Conservation (phyloP, 1,140 invertebrate species). For the Ladona fulva region DNA sequence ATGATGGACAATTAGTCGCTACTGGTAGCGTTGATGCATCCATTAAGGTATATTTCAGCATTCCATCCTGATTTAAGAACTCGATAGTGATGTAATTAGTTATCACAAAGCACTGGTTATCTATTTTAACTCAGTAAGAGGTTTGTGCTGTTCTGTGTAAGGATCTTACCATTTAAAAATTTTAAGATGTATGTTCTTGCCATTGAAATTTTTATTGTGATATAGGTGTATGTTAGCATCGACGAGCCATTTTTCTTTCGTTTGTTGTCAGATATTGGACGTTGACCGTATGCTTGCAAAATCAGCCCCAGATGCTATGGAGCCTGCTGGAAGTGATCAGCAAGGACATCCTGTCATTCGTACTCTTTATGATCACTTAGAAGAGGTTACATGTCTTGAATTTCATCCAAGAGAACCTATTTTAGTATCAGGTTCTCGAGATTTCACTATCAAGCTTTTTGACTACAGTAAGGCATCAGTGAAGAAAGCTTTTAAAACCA, state of each 20-base stretch:
- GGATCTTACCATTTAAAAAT: not conserved
- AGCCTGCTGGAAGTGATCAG: slow-evolving; percentile 61
- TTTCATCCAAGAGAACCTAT: slow-evolving; percentile 94
- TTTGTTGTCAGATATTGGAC: slow-evolving; percentile 67
- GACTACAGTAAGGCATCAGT: slow-evolving; percentile 97
- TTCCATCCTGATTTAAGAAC: too few relatives aligned
- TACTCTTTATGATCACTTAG: slow-evolving; percentile 96
- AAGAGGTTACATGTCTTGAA: slow-evolving; percentile 93
- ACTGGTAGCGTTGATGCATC: slow-evolving; percentile 97
- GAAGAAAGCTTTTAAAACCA: slow-evolving; percentile 93
- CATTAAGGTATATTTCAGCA: slow-evolving; percentile 63
- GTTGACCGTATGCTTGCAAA: slow-evolving; percentile 97
- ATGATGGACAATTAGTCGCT: slow-evolving; percentile 91
- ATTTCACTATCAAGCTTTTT: slow-evolving; percentile 92
- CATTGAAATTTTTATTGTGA: too few relatives aligned
- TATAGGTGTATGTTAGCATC: too few relatives aligned
- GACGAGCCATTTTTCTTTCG: not conserved
- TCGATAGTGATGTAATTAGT: too few relatives aligned
- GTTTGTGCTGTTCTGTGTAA: not conserved
- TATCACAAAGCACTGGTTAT: too few relatives aligned
- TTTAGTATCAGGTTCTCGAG: slow-evolving; percentile 85
- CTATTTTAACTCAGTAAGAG: too few relatives aligned
- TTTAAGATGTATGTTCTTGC: too few relatives aligned
- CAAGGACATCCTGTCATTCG: slow-evolving; percentile 96
- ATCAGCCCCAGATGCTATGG: slow-evolving; percentile 73